Evolutionary conservation across 1,140 invertebrate genomes (phyloP).

Genomic region (Anagrus nilaparvatae): DNA sequence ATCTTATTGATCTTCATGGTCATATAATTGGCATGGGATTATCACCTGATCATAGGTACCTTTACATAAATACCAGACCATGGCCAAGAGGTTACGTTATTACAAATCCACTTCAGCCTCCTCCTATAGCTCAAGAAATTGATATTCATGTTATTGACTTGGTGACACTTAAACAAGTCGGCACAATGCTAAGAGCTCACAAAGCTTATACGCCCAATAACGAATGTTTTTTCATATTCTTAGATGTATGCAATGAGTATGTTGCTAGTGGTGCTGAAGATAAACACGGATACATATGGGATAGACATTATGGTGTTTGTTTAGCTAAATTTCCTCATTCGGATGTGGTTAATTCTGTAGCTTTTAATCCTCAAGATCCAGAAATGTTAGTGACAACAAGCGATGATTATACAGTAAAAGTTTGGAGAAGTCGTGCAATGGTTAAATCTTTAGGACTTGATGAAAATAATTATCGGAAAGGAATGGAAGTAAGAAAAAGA

Average conservation of each 20-base stretch:
- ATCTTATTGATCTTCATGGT: constrained; percentile 77
- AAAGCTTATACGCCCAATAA: constrained; percentile 80
- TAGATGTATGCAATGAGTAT: constrained; percentile 77
- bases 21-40: constrained; percentile 85
- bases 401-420: constrained; percentile 73
- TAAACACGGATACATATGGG: constrained; percentile 77
- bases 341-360: constrained; percentile 81
- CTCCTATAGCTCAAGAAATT: constrained; percentile 84
- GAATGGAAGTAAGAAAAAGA: constrained; percentile 38
- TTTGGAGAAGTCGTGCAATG: constrained; percentile 51
- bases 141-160: constrained; percentile 85
- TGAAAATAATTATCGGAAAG: constrained; percentile 27
- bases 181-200: constrained; percentile 73
- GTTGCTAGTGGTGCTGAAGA: constrained; percentile 85
- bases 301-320: constrained; percentile 74
- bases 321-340: constrained; percentile 66
- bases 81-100: constrained; percentile 76
- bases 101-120: constrained; percentile 68
- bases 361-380: constrained; percentile 73
- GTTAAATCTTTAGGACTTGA: constrained; percentile 36
- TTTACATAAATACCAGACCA: constrained; percentile 79
- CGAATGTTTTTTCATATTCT: constrained; percentile 83
- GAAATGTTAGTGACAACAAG: constrained; percentile 81
- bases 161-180: constrained; percentile 65
- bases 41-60: constrained; percentile 78